A percentile compares a stretch with the other conserved stretches of the same genome.
Conservation (phyloP, 1,140 invertebrate genomes). For the Psilanteris sp. region DNA sequence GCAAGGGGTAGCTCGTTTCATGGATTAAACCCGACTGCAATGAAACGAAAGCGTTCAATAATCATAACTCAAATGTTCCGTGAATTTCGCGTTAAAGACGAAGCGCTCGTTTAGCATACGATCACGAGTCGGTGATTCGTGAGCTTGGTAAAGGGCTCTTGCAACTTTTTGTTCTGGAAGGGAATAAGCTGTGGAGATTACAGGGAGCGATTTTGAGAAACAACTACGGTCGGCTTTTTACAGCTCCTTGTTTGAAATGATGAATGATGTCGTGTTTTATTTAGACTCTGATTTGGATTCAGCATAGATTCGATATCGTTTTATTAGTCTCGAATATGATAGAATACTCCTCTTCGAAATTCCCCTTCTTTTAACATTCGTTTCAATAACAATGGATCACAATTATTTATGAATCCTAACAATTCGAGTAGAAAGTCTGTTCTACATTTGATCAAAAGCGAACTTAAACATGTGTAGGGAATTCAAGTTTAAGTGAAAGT, state of each 20-base stretch:
- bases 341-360: not conserved
- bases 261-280: constrained; percentile 31
- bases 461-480: too few relatives aligned
- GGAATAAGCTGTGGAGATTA: constrained; percentile 31
- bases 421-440: too few relatives aligned
- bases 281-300: constrained; percentile 15
- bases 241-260: constrained; percentile 15
- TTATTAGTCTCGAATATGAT: not conserved
- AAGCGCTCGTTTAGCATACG: constrained; percentile 22
- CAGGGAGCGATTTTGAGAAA: constrained; percentile 32
- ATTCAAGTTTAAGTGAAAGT: too few relatives aligned
- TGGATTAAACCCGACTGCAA: constrained; percentile 16
- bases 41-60: constrained; percentile 42
- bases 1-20: constrained; percentile 6
- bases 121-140: constrained; percentile 45
- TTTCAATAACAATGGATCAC: constrained; percentile 3
- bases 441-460: too few relatives aligned
- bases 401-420: too few relatives aligned
- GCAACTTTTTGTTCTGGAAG: constrained; percentile 38
- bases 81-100: constrained; percentile 40
- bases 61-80: constrained; percentile 51
- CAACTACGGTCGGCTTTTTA: constrained; percentile 2
- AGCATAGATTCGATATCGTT: not conserved
- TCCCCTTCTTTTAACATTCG: not conserved
- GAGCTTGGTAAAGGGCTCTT: constrained; percentile 10